Percentiles rank a stretch among this genome's conserved stretches.
Conservation (phyloP, 2,797 vertebrate species). For the Decapterus maruadsi region DNA sequence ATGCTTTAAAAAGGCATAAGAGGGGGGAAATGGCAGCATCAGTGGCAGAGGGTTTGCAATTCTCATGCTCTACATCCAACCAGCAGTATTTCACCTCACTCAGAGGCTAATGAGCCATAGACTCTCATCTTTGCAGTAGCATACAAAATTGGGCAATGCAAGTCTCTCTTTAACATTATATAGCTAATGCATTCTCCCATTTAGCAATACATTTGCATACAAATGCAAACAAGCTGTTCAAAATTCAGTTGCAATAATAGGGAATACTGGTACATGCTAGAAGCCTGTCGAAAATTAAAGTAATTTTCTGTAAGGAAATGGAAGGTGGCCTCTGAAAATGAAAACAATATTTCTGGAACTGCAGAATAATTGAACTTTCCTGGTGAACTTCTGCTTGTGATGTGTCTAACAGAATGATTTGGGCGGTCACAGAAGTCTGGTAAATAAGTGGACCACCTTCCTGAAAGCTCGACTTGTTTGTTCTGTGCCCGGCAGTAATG, state of each 20-base stretch:
- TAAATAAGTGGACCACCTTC: conserved; percentile 99
- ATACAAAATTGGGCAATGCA: conserved; percentile 7
- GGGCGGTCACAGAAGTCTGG: conserved; percentile 97
- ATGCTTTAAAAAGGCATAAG: neutral
- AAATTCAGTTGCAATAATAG: neutral
- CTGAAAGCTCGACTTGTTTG: conserved; percentile 97
- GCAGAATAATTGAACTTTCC: neutral
- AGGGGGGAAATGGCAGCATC: neutral
- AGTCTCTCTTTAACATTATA: neutral
- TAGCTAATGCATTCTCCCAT: too few relatives aligned
- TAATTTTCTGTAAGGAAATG: neutral
- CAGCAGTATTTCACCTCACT: neutral
- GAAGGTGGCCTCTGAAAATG: neutral
- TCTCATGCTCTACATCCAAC: neutral
- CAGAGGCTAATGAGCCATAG: conserved; percentile 4
- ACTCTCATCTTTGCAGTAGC: conserved; percentile 4
- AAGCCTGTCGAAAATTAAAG: neutral
- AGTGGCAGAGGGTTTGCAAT: neutral
- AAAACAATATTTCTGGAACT: neutral
- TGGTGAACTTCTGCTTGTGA: conserved; percentile 19
- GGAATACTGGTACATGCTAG: neutral
- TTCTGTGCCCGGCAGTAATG: conserved; percentile 95
- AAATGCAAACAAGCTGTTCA: too few relatives aligned
- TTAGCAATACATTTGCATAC: too few relatives aligned
- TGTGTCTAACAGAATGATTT: conserved; percentile 91